Conservation (phyloP, 2,888 invertebrate species). For the Salpingus planirostris region DNA sequence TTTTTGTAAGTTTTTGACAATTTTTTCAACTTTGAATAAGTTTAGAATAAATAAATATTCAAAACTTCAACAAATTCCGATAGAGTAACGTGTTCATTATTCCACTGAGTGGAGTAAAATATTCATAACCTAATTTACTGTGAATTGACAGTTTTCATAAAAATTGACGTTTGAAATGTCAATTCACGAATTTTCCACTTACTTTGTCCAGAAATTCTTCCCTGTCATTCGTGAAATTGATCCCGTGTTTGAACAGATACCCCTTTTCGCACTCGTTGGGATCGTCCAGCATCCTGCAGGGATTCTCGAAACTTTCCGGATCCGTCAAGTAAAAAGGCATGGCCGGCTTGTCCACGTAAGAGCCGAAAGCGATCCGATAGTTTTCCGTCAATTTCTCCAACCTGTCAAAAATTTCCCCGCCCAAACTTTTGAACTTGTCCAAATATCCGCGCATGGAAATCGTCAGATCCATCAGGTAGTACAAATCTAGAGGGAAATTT, state of each 20-base stretch:
- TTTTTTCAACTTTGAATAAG: no score
- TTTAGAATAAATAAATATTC: no score
- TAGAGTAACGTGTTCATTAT: no score
- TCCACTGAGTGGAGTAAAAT: no score
- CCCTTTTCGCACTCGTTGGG: constrained; percentile 60
- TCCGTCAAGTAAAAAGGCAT: constrained; percentile 61
- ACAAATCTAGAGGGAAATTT: constrained; percentile 81
- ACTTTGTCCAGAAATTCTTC: constrained; percentile 43
- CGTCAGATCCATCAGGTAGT: constrained; percentile 86
- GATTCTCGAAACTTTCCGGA: constrained; percentile 43
- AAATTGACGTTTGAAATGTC: no score
- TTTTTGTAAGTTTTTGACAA: no score
- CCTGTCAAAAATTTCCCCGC: constrained; percentile 50
- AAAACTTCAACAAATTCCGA: no score
- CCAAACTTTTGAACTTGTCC: constrained; percentile 61
- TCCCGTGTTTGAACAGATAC: constrained; percentile 72
- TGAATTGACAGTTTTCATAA: no score
- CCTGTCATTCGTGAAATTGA: constrained; percentile 52
- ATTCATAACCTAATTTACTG: no score
- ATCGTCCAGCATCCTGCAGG: constrained; percentile 47
- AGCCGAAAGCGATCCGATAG: constrained; percentile 67
- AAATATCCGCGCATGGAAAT: constrained; percentile 85
- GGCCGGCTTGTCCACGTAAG: constrained; percentile 69
- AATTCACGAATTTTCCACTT: constrained; percentile 2
- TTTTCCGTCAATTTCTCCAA: constrained; percentile 60